Conservation (phyloP, 2,797 vertebrate genomes). For the Sylvilagus floridanus region DNA sequence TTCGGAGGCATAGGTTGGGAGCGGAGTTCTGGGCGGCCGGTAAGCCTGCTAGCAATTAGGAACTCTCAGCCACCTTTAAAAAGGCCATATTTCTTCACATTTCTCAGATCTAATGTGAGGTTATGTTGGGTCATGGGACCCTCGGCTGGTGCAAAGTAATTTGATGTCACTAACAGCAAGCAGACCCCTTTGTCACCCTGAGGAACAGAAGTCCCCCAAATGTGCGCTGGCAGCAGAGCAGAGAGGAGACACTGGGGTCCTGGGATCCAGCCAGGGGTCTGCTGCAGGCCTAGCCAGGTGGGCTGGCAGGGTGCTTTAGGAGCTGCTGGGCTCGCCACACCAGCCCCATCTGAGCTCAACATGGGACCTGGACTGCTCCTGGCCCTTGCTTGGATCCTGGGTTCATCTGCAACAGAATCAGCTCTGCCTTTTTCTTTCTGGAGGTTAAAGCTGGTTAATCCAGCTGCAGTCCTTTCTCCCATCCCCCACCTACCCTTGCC, state of each 20-base stretch:
- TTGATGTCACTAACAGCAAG: constrained; percentile 78
- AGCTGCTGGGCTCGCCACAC: background rate
- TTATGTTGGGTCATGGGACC: constrained; percentile 82
- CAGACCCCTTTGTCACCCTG: constrained; percentile 72
- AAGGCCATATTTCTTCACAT: constrained; percentile 84
- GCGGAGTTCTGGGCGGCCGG: constrained; percentile 66
- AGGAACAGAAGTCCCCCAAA: constrained; percentile 39
- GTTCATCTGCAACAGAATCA: background rate
- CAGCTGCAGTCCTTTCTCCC: background rate
- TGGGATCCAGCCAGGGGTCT: background rate
- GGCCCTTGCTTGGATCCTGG: constrained; percentile 11
- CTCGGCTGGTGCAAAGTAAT: constrained; percentile 72
- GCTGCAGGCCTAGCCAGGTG: background rate
- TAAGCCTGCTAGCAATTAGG: constrained; percentile 85
- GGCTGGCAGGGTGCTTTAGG: background rate
- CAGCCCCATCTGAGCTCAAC: background rate
- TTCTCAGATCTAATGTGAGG: constrained; percentile 80
- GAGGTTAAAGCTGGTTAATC: background rate
- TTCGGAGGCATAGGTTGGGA: constrained; percentile 49
- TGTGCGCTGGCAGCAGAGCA: background rate
- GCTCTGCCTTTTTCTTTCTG: constrained; percentile 37
- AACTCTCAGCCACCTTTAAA: constrained; percentile 85
- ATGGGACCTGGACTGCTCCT: background rate
- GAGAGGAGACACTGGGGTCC: background rate
- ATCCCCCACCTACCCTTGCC: background rate